A percentile compares a stretch with the other conserved stretches of the same genome.
These are phyloP conservation scores for Rhamnusium bicolor DNA, from an alignment of 2,888 invertebrate genomes.

Conservation along the genomic window DNA sequence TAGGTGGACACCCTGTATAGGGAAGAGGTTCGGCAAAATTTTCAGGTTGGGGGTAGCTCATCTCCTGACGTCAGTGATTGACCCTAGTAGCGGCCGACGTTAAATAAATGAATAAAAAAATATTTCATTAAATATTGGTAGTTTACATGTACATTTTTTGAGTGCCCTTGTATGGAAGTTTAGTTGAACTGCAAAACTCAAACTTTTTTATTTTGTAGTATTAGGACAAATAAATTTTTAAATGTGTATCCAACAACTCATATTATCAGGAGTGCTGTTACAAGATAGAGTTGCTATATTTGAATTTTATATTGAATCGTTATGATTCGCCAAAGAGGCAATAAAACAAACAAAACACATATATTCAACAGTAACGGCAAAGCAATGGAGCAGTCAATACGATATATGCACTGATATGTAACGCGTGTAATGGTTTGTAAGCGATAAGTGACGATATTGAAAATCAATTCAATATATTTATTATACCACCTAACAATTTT, in stretches of 20 bases:
- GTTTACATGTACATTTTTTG: too few species aligned
- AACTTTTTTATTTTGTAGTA: neutral
- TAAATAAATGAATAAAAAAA: too few species aligned
- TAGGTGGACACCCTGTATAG: too few species aligned
- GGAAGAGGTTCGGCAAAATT: too few species aligned
- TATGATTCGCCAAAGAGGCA: constrained; percentile 54
- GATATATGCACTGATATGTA: constrained; percentile 64
- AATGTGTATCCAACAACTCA: constrained; percentile 29
- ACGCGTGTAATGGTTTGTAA: constrained; percentile 65
- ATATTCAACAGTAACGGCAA: constrained; percentile 53
- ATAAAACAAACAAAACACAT: constrained; percentile 55
- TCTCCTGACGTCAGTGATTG: too few species aligned
- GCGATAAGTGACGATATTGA: constrained; percentile 64
- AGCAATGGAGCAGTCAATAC: constrained; percentile 61
- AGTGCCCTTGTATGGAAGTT: too few species aligned
- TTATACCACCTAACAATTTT: constrained; percentile 14
- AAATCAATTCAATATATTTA: constrained; percentile 61
- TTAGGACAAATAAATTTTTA: constrained; percentile 16
- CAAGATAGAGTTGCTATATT: constrained; percentile 35
- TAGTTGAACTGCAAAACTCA: neutral
- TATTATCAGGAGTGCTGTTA: constrained; percentile 31
- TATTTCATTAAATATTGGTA: too few species aligned
- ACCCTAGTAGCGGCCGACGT: too few species aligned
- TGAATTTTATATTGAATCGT: constrained; percentile 51
- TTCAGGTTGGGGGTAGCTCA: too few species aligned